Evolutionary conservation across 2,888 invertebrate species (phyloP), one percentile per base, ranked within the genome.

Genomic region (Drosophila nigricruria): DNA sequence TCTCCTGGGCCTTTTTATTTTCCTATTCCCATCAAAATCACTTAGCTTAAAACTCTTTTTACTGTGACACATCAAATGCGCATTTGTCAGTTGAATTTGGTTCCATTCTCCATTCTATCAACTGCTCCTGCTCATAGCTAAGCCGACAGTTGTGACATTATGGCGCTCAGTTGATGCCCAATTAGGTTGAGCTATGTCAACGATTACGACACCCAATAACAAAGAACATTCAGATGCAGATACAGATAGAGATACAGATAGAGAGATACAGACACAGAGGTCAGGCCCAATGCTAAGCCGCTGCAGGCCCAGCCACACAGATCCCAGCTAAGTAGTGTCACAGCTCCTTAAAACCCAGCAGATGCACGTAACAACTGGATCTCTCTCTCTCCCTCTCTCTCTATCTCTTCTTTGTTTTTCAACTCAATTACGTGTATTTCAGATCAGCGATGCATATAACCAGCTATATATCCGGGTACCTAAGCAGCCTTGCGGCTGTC

Each of bases 131-230:
- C 50, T 53, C 70, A 64, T 70, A 58, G 34, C 67, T 81, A 90
- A 87, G 73, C 84, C 74, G 90, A 90, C 90, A 89, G 71, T 89
- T 87, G 89, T 84, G 86, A 83, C 84, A 90, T 76, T 83, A 73
- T 90, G 88, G 84, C 84, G 84, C 87, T 79, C 89, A 72, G 81
- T 84, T 90, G 73, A 84, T 77, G 87, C 77, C 73, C 87, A 89
- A 87, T 86, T 88, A 83, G 84, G 79, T 79, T 88, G 87, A 90
- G 84, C 84, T 81, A 79, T 87, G 90, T 77, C 89, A 71, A 74
- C 77, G 90, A 90, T 88, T 86, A 81, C 89, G 89, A 90, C 86
- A 90, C 90, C 90, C 77, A 79, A 88, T 71, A 77, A 79, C 79
- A 83, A 84, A 71, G 73, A 61, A 50, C 64, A 56, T 61, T 61